These are phyloP conservation scores for Montipora capricornis DNA, from an alignment of 64 coral and sea anemone species.

Conservation along the genomic window DNA sequence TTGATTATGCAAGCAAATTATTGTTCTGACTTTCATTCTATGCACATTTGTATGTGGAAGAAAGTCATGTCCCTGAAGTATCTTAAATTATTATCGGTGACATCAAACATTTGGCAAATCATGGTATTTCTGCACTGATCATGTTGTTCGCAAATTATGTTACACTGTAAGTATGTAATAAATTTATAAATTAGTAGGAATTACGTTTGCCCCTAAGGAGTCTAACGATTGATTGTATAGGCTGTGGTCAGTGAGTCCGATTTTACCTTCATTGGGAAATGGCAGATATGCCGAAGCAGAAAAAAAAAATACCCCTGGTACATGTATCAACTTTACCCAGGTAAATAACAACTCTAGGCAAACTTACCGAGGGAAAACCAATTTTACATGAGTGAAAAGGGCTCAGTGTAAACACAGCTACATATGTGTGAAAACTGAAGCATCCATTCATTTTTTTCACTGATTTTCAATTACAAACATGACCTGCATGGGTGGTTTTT, in stretches of 20 bases:
- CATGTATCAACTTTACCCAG: background rate
- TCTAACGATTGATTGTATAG: too few relatives aligned
- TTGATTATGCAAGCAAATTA: background rate
- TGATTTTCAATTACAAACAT: background rate
- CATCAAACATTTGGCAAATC: slow-evolving; percentile 4
- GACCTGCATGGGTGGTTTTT: background rate
- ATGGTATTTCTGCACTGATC: background rate
- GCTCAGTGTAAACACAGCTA: background rate
- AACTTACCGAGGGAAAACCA: background rate
- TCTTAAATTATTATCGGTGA: background rate
- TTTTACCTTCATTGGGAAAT: background rate
- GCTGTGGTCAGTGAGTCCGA: too few relatives aligned
- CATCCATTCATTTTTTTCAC: background rate
- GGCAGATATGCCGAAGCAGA: background rate
- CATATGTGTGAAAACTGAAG: background rate
- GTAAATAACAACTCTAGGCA: too few relatives aligned
- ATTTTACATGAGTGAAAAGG: background rate
- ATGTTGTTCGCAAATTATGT: background rate
- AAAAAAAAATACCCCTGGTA: background rate
- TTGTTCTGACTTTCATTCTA: too few relatives aligned
- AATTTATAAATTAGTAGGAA: too few relatives aligned
- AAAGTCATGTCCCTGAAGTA: background rate
- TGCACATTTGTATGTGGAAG: too few relatives aligned
- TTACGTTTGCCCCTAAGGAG: background rate
- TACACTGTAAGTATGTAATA: too few relatives aligned